A percentile compares a stretch with the other conserved stretches of the same genome.
Evolutionary conservation across 2,113 vertebrate species (phyloP).

Genomic region (Cyphomyrus plagiostoma): DNA sequence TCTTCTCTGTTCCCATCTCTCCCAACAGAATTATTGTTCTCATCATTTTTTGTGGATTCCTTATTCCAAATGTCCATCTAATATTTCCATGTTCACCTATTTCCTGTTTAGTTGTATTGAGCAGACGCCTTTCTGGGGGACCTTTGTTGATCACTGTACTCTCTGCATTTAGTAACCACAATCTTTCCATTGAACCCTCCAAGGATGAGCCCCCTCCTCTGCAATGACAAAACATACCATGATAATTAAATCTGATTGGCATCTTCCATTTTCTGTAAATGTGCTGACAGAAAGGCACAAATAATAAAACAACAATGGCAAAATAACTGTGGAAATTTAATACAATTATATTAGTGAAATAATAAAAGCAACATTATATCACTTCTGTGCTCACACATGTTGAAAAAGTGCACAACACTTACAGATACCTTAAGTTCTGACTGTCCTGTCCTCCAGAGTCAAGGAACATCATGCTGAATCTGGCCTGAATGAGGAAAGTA

Average conservation of each 20-base stretch:
- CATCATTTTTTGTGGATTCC: neutral
- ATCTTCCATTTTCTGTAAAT: neutral
- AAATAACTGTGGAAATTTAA: neutral
- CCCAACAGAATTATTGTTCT: constrained; percentile 36
- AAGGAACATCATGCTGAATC: too few relatives aligned
- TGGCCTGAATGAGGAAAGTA: too few relatives aligned
- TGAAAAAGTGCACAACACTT: too few relatives aligned
- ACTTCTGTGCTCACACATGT: too few relatives aligned
- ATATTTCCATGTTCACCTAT: neutral
- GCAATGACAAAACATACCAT: neutral
- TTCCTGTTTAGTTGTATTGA: neutral
- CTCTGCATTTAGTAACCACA: neutral
- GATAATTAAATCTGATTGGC: neutral
- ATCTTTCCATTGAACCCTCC: neutral
- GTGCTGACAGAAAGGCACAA: neutral
- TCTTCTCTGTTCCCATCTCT: constrained; percentile 37
- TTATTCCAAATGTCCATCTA: constrained; percentile 28
- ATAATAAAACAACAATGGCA: neutral
- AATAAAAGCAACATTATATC: too few relatives aligned
- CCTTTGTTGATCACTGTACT: neutral
- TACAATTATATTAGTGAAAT: too few relatives aligned
- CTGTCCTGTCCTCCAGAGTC: too few relatives aligned
- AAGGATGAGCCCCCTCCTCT: neutral
- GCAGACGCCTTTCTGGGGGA: constrained; percentile 4
- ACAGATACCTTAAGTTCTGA: too few relatives aligned